Evolutionary conservation across 1,140 invertebrate genomes (phyloP), one percentile per base, ranked within the genome.

Genomic region (Eupristina koningsbergeri): DNA sequence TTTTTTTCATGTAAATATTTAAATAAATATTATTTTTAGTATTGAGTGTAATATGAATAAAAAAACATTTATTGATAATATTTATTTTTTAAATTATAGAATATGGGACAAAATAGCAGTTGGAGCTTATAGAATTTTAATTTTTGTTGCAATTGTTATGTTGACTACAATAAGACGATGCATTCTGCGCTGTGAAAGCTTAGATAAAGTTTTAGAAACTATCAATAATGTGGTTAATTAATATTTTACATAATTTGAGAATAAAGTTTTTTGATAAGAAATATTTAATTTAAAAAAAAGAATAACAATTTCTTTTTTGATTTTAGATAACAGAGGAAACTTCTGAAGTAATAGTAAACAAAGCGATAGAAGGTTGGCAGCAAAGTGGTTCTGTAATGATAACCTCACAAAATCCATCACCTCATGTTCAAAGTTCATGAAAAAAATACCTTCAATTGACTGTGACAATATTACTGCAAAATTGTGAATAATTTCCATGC

Each of bases 41-140:
- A 67, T 13, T 3, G 29, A 67, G 36, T 6, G 3, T 17, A 67
- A 67, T 67, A 8, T 67, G 3, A 34, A 36, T 36, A 31, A 67
- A 34, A 34, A n/a, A 39, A 31, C 1, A 34, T 15, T 22, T 39
- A 36, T 69, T 39, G 19, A 69, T 39, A 3, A 26, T 50, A 78
- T 71, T 75, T 84, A 80, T 75, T 78, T 69, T 29, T 22, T 93
- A 93, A 19, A 29, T 71, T 81, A 88, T 85, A 97, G 96, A 90
- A 95, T 98, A 83, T 97, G 96, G 96, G 97, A 98, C 88, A 97
- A 97, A 93, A 93, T 98, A 26, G 95, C 96, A 88, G 96, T 96
- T 71, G 97, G 97, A 36, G 96, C 96, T 9, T 95, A 94, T 58
- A 96, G 95, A 91, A 96, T 98, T 86, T 93, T 98, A 83, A 94